phyloP scores from a whole-genome alignment of 2,113 vertebrate species.

The Lepus americanus region DNA sequence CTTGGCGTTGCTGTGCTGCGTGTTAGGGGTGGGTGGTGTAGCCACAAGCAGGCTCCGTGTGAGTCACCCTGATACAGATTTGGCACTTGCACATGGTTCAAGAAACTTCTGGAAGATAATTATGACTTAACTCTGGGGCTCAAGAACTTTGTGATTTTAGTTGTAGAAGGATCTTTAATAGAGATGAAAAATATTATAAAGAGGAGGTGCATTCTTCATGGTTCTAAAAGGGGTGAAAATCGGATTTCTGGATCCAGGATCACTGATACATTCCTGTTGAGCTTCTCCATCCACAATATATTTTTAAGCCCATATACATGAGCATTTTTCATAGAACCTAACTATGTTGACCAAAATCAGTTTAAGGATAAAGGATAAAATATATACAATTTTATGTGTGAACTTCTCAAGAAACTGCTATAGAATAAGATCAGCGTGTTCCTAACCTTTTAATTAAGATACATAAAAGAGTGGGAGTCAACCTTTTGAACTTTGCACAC shows the following conservation, averaged over 20 bases:
- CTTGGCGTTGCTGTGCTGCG: not conserved
- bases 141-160: not conserved
- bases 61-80: constrained; percentile 43
- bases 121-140: not conserved
- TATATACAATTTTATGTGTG: not conserved
- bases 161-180: not conserved
- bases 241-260: not conserved
- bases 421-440: not conserved
- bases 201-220: not conserved
- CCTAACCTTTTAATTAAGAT: not conserved
- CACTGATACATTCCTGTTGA: not conserved
- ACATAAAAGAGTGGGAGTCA: not conserved
- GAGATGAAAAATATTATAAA: not conserved
- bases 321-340: not conserved
- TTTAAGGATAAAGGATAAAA: not conserved
- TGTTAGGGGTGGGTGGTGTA: constrained; percentile 15
- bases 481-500: not conserved
- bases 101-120: constrained; percentile 10
- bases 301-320: not conserved
- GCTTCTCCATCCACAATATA: not conserved
- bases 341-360: not conserved
- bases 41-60: constrained; percentile 17
- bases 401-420: not conserved
- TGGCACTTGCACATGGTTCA: not conserved
- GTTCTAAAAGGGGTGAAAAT: not conserved